These are phyloP conservation scores for Nerophis ophidion DNA, from an alignment of 2,113 vertebrate genomes.

Conservation along the genomic window DNA sequence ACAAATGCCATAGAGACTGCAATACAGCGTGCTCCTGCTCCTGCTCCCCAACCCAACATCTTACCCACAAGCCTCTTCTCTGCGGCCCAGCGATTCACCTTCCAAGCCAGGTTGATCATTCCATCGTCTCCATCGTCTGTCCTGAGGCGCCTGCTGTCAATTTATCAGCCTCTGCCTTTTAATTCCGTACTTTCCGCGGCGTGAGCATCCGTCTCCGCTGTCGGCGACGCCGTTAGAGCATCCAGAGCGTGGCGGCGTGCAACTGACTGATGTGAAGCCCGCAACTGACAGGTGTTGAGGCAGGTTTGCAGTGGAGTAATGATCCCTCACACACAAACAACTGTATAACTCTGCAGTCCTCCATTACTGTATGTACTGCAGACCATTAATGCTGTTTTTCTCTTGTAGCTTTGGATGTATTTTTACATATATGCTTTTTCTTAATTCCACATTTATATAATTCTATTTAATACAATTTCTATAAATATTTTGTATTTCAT, in stretches of 20 bases:
- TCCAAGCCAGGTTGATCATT: constrained; percentile 54
- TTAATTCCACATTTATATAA: too few relatives aligned
- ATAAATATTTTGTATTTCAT: neutral
- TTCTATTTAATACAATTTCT: neutral
- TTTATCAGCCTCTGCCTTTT: constrained; percentile 62
- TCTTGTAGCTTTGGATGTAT: constrained; percentile 6
- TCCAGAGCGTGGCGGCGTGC: constrained; percentile 38
- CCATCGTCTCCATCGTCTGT: constrained; percentile 52
- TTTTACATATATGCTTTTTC: neutral
- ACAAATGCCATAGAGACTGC: constrained; percentile 41
- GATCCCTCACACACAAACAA: constrained; percentile 18
- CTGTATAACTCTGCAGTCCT: constrained; percentile 6
- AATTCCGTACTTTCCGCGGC: constrained; percentile 60
- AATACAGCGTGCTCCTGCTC: constrained; percentile 21
- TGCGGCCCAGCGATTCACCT: constrained; percentile 32
- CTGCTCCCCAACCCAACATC: constrained; percentile 30
- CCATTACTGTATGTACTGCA: neutral
- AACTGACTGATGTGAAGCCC: constrained; percentile 43
- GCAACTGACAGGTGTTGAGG: constrained; percentile 41
- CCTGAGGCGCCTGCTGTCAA: constrained; percentile 64
- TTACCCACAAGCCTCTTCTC: constrained; percentile 43
- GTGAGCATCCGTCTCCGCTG: constrained; percentile 63
- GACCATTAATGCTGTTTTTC: neutral
- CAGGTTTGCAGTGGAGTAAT: constrained; percentile 38
- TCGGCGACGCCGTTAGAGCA: constrained; percentile 46